Percentiles rank a stretch among this genome's conserved stretches.
phyloP scores from a whole-genome alignment of 64 coral and sea anemone genomes.

The Montipora capricornis region DNA sequence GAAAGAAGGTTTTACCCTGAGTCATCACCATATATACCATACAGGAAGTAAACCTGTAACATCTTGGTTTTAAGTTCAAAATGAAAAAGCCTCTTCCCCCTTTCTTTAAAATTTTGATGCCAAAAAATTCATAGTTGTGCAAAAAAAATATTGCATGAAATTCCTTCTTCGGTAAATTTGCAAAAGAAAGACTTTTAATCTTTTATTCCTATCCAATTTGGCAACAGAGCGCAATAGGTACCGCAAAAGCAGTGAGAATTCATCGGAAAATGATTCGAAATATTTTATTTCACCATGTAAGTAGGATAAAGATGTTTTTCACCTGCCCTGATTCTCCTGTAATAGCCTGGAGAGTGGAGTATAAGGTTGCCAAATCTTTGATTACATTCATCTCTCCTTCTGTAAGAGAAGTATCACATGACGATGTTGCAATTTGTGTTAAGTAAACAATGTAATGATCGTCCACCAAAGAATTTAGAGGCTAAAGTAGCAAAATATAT shows the following conservation, averaged over 20 bases:
- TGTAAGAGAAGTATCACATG: not conserved
- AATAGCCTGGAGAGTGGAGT: not conserved
- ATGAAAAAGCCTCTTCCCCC: not conserved
- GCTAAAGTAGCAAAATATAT: too few relatives aligned
- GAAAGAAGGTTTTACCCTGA: not conserved
- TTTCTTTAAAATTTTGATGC: too few relatives aligned
- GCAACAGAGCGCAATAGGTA: too few relatives aligned
- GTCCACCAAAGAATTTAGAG: too few relatives aligned
- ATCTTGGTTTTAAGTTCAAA: not conserved
- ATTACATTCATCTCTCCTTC: slow-evolving; percentile 4
- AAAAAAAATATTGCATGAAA: too few relatives aligned
- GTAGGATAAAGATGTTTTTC: not conserved
- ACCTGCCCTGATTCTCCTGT: slow-evolving; percentile 14
- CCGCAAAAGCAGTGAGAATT: not conserved
- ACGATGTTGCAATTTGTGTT: not conserved
- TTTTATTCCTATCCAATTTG: too few relatives aligned
- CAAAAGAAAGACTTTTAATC: not conserved
- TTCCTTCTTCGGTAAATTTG: not conserved
- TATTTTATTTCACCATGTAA: not conserved
- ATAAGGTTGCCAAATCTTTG: slow-evolving; percentile 18
- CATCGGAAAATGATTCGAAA: not conserved
- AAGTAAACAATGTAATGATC: too few relatives aligned
- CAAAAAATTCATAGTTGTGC: too few relatives aligned
- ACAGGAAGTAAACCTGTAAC: not conserved
- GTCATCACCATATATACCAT: not conserved